Conservation (phyloP, 2,888 invertebrate genomes). For the Nesidiocoris tenuis region DNA sequence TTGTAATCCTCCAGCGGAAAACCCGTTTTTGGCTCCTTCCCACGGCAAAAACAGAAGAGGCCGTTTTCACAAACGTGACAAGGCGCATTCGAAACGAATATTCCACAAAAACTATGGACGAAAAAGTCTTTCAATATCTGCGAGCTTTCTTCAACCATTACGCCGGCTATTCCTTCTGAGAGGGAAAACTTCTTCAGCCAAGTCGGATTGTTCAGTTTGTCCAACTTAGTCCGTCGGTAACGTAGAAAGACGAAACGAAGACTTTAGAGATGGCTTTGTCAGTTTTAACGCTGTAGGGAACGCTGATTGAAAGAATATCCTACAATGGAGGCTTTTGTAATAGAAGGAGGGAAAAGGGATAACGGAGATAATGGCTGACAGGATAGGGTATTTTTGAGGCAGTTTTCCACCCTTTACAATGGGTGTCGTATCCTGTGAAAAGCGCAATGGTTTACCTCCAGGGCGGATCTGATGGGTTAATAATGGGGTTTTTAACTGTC, state of each 20-base stretch:
- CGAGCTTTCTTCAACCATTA: background rate
- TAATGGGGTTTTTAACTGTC: background rate
- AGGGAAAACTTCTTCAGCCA: background rate
- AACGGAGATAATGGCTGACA: background rate
- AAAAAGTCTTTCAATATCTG: background rate
- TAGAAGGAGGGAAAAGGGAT: background rate
- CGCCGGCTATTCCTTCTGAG: background rate
- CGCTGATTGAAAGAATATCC: conserved; percentile 32
- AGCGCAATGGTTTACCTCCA: background rate
- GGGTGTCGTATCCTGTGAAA: background rate
- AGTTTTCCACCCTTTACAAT: background rate
- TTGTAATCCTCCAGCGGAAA: background rate
- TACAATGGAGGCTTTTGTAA: background rate
- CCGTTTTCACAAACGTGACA: background rate
- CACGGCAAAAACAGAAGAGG: conserved; percentile 18
- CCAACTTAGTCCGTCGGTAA: background rate
- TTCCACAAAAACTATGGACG: background rate
- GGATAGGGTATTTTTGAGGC: background rate
- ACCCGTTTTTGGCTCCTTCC: background rate
- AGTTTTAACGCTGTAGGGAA: conserved; percentile 7
- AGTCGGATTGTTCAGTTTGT: background rate
- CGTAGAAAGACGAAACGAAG: background rate
- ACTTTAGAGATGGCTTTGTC: conserved; percentile 14
- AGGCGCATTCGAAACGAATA: background rate
- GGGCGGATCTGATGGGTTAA: background rate